Conservation (phyloP, 2,797 vertebrate species). For the Gastrophryne carolinensis region DNA sequence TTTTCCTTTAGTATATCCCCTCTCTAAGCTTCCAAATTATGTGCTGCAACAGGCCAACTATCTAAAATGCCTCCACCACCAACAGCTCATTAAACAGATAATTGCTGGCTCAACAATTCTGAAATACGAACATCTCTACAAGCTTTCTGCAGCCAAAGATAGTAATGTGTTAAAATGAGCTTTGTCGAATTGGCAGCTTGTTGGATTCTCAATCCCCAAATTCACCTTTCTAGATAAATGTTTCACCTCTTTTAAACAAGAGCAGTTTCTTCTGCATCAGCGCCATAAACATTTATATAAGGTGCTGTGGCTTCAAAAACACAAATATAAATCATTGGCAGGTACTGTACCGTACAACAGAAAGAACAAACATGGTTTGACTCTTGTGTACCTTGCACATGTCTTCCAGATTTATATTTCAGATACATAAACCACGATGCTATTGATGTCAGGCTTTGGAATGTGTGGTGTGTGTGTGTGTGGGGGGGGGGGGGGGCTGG, state of each 20-base stretch:
- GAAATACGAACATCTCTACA: constrained; percentile 38
- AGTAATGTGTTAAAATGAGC: constrained; percentile 21
- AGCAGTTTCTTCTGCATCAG: neutral
- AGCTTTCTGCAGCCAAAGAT: constrained; percentile 39
- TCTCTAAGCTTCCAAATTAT: constrained; percentile 5
- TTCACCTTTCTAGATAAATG: constrained; percentile 31
- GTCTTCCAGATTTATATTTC: constrained; percentile 45
- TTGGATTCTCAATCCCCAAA: neutral
- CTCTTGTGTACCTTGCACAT: neutral
- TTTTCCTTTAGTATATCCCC: neutral
- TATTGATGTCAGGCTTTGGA: constrained; percentile 1
- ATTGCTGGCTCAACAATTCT: constrained; percentile 39
- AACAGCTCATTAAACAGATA: constrained; percentile 37
- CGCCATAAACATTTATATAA: constrained; percentile 7
- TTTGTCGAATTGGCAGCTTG: constrained; percentile 40
- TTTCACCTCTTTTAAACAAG: constrained; percentile 34
- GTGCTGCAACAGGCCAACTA: constrained; percentile 9
- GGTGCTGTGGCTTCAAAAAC: constrained; percentile 9
- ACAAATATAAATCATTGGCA: constrained; percentile 37
- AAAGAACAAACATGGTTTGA: constrained; percentile 1
- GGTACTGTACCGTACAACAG: too few relatives aligned
- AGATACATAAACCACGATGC: neutral
- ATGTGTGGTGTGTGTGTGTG: neutral
- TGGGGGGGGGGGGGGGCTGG: neutral
- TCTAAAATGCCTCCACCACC: neutral